Evolutionary conservation across 2,797 vertebrate genomes (phyloP).

Genomic region (Phoeniculus purpureus): DNA sequence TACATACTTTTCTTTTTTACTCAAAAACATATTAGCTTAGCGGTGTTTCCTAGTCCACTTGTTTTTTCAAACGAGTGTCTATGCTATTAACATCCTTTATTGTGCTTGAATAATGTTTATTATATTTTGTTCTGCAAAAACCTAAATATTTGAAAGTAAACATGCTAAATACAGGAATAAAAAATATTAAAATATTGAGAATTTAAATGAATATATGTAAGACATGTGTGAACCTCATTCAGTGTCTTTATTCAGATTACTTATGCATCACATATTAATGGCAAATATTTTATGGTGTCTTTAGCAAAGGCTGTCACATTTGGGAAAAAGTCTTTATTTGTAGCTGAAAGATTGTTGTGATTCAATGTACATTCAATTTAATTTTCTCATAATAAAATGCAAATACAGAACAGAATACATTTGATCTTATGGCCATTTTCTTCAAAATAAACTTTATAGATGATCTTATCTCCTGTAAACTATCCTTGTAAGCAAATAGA

Average conservation of each 20-base stretch:
- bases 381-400: neutral
- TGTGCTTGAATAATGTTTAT: neutral
- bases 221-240: neutral
- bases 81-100: neutral
- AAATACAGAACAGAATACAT: neutral
- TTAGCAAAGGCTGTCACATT: neutral
- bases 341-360: neutral
- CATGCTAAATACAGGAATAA: neutral
- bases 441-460: neutral
- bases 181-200: neutral
- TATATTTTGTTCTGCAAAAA: neutral
- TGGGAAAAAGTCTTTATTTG: neutral
- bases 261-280: neutral
- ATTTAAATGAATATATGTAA: neutral
- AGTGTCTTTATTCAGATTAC: neutral
- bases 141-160: neutral
- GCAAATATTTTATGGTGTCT: neutral
- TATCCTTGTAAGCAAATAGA: neutral
- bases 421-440: neutral
- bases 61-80: neutral
- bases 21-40: neutral
- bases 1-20: fast-evolving
- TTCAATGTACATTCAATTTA: neutral
- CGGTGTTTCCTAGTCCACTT: neutral
- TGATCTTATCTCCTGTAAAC: neutral